A percentile compares a stretch with the other conserved stretches of the same genome.
Evolutionary conservation across 2,797 vertebrate species (phyloP).

Genomic region (Schizopygopsis malacanthus): DNA sequence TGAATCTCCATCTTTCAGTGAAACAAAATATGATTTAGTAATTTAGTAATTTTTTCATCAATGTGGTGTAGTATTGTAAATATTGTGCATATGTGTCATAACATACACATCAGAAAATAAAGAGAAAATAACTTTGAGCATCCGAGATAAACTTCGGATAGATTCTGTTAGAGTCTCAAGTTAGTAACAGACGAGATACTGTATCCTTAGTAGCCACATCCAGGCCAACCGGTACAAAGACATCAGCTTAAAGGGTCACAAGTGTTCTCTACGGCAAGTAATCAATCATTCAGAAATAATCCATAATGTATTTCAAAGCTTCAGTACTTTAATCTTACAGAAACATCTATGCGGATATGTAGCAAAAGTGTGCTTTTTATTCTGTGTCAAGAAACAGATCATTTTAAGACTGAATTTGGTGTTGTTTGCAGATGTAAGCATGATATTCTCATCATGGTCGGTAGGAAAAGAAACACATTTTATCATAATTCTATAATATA

Average conservation of each 20-base stretch:
- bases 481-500: background rate
- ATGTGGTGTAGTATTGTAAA: background rate
- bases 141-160: background rate
- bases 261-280: background rate
- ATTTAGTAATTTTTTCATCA: background rate
- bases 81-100: background rate
- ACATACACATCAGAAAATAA: background rate
- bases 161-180: background rate
- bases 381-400: background rate
- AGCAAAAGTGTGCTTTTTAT: background rate
- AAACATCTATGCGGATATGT: background rate
- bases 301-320: conserved; percentile 5
- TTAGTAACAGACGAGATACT: background rate
- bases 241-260: background rate
- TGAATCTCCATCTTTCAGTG: background rate
- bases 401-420: background rate
- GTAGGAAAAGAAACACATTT: background rate
- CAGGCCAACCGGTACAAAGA: background rate
- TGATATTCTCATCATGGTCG: background rate
- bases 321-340: background rate
- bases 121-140: background rate
- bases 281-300: background rate
- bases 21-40: background rate
- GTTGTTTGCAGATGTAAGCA: background rate
- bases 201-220: background rate